Conservation (phyloP, 1,140 invertebrate genomes). For the Formica selysi region DNA sequence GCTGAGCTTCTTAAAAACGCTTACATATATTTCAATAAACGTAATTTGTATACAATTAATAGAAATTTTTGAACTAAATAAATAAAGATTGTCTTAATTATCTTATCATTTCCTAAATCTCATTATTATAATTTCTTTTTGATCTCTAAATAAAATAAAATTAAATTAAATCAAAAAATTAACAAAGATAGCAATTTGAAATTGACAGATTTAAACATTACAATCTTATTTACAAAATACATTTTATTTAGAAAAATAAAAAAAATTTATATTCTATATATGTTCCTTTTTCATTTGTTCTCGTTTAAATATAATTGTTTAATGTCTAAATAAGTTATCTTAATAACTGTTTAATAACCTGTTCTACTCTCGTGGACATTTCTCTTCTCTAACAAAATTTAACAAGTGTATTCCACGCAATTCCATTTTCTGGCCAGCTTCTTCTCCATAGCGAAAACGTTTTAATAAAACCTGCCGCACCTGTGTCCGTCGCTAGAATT, state of each 20-base stretch:
- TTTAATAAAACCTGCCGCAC: background rate
- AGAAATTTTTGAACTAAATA: background rate
- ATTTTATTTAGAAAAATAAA: too few relatives aligned
- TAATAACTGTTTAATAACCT: too few relatives aligned
- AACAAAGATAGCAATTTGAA: too few relatives aligned
- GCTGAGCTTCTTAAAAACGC: background rate
- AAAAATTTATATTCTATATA: too few relatives aligned
- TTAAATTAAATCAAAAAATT: too few relatives aligned
- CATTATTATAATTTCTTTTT: too few relatives aligned
- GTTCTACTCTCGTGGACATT: background rate
- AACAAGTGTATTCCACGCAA: background rate
- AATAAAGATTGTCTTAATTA: background rate
- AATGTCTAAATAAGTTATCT: too few relatives aligned
- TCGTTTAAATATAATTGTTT: too few relatives aligned
- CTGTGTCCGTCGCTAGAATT: conserved; percentile 19
- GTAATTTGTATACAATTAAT: background rate
- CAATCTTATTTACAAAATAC: too few relatives aligned
- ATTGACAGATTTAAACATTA: too few relatives aligned
- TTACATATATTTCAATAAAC: conserved; percentile 11
- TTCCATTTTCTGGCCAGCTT: background rate
- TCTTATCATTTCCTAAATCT: background rate
- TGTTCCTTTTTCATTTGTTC: too few relatives aligned
- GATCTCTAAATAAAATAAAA: too few relatives aligned
- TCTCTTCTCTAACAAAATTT: background rate
- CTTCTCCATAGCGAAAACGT: background rate